Conservation (phyloP, 2,888 invertebrate genomes). For the Drosophila phalerata region DNA sequence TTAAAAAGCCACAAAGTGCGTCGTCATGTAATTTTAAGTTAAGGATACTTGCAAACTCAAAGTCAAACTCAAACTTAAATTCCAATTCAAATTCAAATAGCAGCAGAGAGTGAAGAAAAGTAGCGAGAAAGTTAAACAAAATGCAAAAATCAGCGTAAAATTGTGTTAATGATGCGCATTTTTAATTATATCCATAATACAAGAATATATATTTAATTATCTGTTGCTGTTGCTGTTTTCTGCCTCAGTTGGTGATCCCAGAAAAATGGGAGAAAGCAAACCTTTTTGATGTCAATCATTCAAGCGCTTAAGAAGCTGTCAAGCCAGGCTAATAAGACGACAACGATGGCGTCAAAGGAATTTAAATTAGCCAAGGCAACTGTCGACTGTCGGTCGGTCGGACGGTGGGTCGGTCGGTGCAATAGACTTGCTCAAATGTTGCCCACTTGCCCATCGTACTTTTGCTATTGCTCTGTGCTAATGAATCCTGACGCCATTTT, state of each 20-base stretch:
- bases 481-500: slow-evolving; percentile 77
- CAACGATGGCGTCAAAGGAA: slow-evolving; percentile 68
- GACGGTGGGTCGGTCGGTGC: slow-evolving; percentile 32
- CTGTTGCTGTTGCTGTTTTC: slow-evolving; percentile 33
- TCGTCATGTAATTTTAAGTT: slow-evolving; percentile 40
- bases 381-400: slow-evolving; percentile 21
- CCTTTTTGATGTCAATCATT: slow-evolving; percentile 82
- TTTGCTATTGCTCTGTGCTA: slow-evolving; percentile 48
- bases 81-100: slow-evolving; percentile 36
- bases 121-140: slow-evolving; percentile 31
- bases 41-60: neutral
- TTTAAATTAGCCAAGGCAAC: slow-evolving; percentile 75
- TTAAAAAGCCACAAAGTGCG: slow-evolving; percentile 10
- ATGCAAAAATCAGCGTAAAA: slow-evolving; percentile 48
- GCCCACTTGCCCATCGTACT: slow-evolving; percentile 52
- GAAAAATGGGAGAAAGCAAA: slow-evolving; percentile 44
- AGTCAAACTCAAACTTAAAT: slow-evolving; percentile 24
- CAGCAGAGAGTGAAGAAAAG: neutral
- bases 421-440: slow-evolving; percentile 62
- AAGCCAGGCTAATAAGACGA: slow-evolving; percentile 71
- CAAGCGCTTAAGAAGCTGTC: slow-evolving; percentile 80
- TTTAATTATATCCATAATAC: slow-evolving; percentile 64
- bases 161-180: slow-evolving; percentile 66
- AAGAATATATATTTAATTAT: slow-evolving; percentile 56
- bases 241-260: slow-evolving; percentile 35